These are phyloP conservation scores for Cygnus atratus DNA, from an alignment of 2,113 vertebrate genomes.

Conservation along the genomic window DNA sequence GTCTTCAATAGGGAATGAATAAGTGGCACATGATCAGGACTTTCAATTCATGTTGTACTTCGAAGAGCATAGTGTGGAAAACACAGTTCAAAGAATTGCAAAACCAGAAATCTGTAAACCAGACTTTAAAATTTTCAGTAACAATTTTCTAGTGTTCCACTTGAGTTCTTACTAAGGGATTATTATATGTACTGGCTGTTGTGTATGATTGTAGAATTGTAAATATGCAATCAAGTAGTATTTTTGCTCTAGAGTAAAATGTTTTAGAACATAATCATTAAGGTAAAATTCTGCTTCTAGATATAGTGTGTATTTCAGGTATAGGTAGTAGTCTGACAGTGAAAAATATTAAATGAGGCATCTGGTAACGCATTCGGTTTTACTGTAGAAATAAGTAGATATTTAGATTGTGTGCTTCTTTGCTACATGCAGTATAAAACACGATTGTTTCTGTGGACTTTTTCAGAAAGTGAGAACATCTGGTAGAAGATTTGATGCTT, in stretches of 20 bases:
- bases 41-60: conserved; percentile 39
- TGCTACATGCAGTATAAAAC: background rate
- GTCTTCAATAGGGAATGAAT: background rate
- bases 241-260: background rate
- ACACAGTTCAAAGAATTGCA: conserved; percentile 1
- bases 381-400: background rate
- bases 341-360: background rate
- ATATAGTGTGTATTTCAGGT: background rate
- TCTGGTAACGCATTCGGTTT: background rate
- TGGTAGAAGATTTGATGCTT: background rate
- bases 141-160: background rate
- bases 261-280: background rate
- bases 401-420: background rate
- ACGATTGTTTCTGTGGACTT: background rate
- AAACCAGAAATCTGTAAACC: conserved; percentile 19
- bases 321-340: background rate
- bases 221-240: background rate
- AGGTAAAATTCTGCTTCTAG: background rate
- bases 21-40: conserved; percentile 3
- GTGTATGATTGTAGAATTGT: background rate
- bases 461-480: background rate
- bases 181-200: background rate
- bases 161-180: background rate
- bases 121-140: background rate
- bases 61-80: conserved; percentile 11